Conservation (phyloP, 2,797 vertebrate genomes). For the Spinibarbus caldwelli region DNA sequence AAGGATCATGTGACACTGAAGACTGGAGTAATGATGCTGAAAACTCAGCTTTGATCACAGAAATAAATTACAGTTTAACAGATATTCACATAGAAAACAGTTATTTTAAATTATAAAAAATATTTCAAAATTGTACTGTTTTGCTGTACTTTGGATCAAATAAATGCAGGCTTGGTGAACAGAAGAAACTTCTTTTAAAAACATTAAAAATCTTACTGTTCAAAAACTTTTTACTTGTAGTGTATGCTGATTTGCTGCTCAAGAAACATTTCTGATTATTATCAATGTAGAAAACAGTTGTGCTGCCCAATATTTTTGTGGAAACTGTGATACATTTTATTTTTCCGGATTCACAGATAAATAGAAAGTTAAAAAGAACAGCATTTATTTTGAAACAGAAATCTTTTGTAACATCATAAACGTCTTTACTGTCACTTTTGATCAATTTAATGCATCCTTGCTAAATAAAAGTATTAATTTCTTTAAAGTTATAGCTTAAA, state of each 20-base stretch:
- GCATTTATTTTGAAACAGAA: neutral
- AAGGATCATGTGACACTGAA: too few relatives aligned
- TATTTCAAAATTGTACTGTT: too few relatives aligned
- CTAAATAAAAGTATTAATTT: neutral
- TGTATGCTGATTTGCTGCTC: neutral
- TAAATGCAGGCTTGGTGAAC: too few relatives aligned
- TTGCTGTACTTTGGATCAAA: too few relatives aligned
- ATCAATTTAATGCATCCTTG: neutral
- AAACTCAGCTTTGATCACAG: too few relatives aligned
- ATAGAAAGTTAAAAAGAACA: neutral
- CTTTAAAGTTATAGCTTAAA: neutral
- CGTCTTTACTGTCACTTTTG: neutral
- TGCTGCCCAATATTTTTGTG: neutral
- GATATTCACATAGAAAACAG: too few relatives aligned
- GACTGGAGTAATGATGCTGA: too few relatives aligned
- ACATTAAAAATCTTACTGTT: too few relatives aligned
- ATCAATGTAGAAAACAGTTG: neutral
- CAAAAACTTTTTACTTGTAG: too few relatives aligned
- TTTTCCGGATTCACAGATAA: neutral
- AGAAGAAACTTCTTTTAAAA: too few relatives aligned
- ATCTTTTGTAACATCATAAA: neutral
- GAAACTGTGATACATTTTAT: neutral
- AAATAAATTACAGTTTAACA: too few relatives aligned
- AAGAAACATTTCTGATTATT: neutral
- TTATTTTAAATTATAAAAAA: too few relatives aligned